phyloP scores from a whole-genome alignment of 2,797 vertebrate species.

The Halcyon leucocephala region DNA sequence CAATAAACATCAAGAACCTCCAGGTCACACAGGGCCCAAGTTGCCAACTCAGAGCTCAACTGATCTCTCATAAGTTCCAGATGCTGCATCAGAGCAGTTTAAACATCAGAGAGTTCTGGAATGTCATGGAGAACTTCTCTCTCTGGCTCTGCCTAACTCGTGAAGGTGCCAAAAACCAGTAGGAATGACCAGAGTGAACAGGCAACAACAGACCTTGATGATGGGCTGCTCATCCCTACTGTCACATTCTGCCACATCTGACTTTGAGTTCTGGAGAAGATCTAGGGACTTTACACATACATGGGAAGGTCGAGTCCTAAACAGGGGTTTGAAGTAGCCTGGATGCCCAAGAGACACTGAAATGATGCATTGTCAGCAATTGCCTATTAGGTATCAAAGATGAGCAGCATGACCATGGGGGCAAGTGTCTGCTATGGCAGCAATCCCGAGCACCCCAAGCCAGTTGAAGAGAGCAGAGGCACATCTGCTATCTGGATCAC shows the following conservation, averaged over 20 bases:
- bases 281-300: background rate
- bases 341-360: background rate
- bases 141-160: background rate
- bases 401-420: background rate
- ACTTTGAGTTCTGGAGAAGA: background rate
- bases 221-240: background rate
- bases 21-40: background rate
- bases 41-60: background rate
- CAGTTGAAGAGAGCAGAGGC: background rate
- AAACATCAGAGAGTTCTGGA: background rate
- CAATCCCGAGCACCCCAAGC: fast-evolving
- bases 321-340: background rate
- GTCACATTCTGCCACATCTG: background rate
- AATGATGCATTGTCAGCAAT: background rate
- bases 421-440: background rate
- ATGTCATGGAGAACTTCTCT: background rate
- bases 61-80: background rate
- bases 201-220: background rate
- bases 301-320: background rate
- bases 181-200: background rate
- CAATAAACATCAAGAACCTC: constrained; percentile 44
- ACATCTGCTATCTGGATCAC: background rate
- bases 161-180: background rate
- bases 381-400: background rate
- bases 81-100: background rate